These are phyloP conservation scores for Hormiphora californensis DNA, from an alignment of 37 sponge, comb jelly and placozoan species.

Conservation along the genomic window DNA sequence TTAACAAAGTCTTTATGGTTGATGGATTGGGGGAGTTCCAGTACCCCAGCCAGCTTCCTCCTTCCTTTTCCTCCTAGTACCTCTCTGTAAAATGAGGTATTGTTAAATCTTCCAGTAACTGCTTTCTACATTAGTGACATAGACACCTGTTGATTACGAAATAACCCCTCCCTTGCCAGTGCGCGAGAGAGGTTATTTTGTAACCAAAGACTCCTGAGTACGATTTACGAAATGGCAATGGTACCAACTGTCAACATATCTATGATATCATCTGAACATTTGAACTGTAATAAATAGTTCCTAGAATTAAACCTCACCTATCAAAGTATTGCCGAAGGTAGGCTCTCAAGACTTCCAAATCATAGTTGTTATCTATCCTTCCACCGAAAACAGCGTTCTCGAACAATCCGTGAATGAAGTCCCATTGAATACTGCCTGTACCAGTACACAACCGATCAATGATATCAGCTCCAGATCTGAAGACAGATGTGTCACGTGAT, in stretches of 20 bases:
- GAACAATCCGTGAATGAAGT: slow-evolving; percentile 92
- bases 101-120: too few relatives aligned
- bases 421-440: slow-evolving; percentile 65
- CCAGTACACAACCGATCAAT: slow-evolving; percentile 68
- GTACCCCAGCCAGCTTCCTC: slow-evolving; percentile 35
- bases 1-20: slow-evolving; percentile 69
- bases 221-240: too few relatives aligned
- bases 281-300: too few relatives aligned
- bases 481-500: too few relatives aligned
- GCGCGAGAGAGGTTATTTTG: too few relatives aligned
- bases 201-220: too few relatives aligned
- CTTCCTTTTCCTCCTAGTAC: slow-evolving; percentile 35
- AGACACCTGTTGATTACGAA: too few relatives aligned
- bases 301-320: neutral
- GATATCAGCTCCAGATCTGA: slow-evolving; percentile 74
- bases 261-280: too few relatives aligned
- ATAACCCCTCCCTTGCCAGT: too few relatives aligned
- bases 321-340: slow-evolving; percentile 80
- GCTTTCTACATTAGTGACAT: too few relatives aligned
- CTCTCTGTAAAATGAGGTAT: too few relatives aligned
- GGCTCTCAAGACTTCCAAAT: slow-evolving; percentile 75
- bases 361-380: slow-evolving; percentile 88
- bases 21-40: slow-evolving; percentile 49
- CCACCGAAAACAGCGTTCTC: slow-evolving; percentile 96
- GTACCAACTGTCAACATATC: too few relatives aligned